Evolutionary conservation across 2,797 vertebrate genomes (phyloP).

Genomic region (Lemur catta): DNA sequence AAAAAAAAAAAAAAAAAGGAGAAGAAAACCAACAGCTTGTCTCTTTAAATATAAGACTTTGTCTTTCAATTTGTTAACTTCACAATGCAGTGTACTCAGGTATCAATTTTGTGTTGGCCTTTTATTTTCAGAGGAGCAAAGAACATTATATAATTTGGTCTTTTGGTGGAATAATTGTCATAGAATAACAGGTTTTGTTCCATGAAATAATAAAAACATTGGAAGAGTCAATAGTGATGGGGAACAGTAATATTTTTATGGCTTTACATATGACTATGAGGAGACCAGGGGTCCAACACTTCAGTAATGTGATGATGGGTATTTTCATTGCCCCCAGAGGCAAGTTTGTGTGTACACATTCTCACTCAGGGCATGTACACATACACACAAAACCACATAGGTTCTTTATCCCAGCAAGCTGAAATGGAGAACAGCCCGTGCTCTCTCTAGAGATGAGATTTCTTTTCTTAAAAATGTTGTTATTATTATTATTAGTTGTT

Average conservation of each 20-base stretch:
- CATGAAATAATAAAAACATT: background rate
- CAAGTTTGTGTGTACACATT: background rate
- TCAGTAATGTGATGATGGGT: background rate
- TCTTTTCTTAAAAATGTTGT: conserved; percentile 29
- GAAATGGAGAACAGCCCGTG: background rate
- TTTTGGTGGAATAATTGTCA: conserved; percentile 24
- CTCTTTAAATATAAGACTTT: background rate
- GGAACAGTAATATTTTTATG: background rate
- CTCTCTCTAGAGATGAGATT: conserved; percentile 21
- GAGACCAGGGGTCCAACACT: background rate
- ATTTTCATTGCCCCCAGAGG: background rate
- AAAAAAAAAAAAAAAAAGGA: background rate
- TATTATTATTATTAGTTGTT: background rate
- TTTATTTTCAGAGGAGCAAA: conserved; percentile 50
- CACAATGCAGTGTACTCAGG: background rate
- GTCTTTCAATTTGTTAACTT: conserved; percentile 1
- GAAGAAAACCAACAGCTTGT: background rate
- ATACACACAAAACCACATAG: background rate
- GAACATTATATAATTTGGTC: conserved; percentile 15
- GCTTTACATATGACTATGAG: background rate
- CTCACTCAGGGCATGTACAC: background rate
- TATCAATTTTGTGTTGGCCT: conserved; percentile 1
- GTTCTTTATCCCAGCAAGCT: background rate
- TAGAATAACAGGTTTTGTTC: conserved; percentile 36
- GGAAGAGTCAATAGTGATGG: conserved; percentile 8